These are phyloP conservation scores for Hypomesus transpacificus DNA, from an alignment of 2,113 vertebrate species.

Conservation along the genomic window DNA sequence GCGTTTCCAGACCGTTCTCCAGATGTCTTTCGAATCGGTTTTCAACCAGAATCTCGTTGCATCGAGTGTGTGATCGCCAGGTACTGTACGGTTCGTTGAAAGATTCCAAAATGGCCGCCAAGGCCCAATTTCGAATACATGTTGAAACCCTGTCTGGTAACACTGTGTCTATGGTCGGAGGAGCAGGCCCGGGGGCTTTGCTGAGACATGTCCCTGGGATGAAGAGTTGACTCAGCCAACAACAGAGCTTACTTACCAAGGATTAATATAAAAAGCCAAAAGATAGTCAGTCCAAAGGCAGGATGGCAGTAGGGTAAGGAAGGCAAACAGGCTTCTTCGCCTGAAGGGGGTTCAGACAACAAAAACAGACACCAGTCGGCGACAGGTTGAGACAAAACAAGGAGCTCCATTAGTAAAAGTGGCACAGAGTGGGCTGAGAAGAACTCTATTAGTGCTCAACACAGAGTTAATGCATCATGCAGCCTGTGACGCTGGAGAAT, in stretches of 20 bases:
- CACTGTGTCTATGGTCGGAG: slow-evolving; percentile 44
- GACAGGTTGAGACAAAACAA: slow-evolving; percentile 81
- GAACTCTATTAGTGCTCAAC: slow-evolving; percentile 67
- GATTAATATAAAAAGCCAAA: slow-evolving; percentile 99
- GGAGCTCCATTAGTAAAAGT: slow-evolving; percentile 69
- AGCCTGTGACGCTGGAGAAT: slow-evolving; percentile 41
- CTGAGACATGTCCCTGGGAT: slow-evolving; percentile 53
- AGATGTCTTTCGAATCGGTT: too few species aligned
- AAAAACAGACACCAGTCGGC: slow-evolving; percentile 63
- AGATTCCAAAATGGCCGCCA: background rate
- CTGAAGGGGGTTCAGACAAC: slow-evolving; percentile 84
- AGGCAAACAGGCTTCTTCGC: slow-evolving; percentile 99
- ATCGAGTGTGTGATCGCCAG: too few species aligned
- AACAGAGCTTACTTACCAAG: slow-evolving; percentile 90
- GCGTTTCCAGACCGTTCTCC: background rate
- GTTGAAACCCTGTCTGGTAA: slow-evolving; percentile 5
- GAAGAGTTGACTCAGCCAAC: slow-evolving; percentile 44
- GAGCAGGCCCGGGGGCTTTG: slow-evolving; percentile 18
- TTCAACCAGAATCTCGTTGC: too few species aligned
- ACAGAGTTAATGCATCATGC: slow-evolving; percentile 73
- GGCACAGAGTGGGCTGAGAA: slow-evolving; percentile 52
- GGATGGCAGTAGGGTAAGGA: slow-evolving; percentile 99
- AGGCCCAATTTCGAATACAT: background rate
- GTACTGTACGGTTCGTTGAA: background rate
- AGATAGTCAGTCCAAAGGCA: slow-evolving; percentile 99